Conservation (phyloP, 1,140 invertebrate genomes). For the Lucilia cuprina region DNA sequence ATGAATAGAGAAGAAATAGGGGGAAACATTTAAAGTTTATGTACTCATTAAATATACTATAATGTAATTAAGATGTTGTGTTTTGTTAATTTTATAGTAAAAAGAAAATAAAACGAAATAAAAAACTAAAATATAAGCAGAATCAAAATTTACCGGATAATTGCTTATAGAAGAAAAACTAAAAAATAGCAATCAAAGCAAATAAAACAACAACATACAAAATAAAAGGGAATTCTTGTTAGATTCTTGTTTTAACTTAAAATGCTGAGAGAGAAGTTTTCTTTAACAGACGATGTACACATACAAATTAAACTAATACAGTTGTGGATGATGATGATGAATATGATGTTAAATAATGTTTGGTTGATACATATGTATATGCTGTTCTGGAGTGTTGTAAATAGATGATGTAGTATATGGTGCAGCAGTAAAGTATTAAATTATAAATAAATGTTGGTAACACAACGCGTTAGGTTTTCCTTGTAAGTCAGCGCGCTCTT, state of each 20-base stretch:
- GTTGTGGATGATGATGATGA: not conserved
- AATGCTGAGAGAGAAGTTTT: too few relatives aligned
- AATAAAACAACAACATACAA: too few relatives aligned
- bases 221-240: too few relatives aligned
- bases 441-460: not conserved
- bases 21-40: not conserved
- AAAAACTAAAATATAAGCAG: too few relatives aligned
- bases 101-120: not conserved
- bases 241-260: too few relatives aligned
- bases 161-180: too few relatives aligned
- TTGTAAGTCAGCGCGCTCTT: conserved; percentile 28
- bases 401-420: not conserved
- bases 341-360: not conserved
- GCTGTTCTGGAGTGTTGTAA: not conserved
- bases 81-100: not conserved
- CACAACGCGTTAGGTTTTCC: conserved; percentile 13
- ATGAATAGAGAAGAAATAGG: not conserved
- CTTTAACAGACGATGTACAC: too few relatives aligned
- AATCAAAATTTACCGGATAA: too few relatives aligned
- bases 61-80: not conserved
- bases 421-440: not conserved
- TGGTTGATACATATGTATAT: not conserved
- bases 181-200: too few relatives aligned
- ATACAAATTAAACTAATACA: not conserved
- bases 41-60: not conserved